These are phyloP conservation scores for Acanthoscelides obtectus DNA, from an alignment of 2,888 invertebrate genomes.

Conservation along the genomic window DNA sequence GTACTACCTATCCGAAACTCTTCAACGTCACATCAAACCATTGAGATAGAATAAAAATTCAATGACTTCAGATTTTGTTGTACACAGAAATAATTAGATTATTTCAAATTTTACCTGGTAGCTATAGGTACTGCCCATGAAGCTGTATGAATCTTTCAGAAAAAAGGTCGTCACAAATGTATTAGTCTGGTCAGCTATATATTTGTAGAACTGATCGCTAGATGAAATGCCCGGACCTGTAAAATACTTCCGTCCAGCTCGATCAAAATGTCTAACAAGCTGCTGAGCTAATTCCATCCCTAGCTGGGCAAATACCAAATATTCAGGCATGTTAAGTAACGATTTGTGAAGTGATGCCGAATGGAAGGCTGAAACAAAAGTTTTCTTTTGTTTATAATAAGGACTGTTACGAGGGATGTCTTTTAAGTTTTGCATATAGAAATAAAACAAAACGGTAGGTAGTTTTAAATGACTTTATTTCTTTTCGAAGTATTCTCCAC, in stretches of 20 bases:
- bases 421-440: too few species aligned
- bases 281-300: neutral
- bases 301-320: neutral
- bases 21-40: too few species aligned
- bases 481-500: too few species aligned
- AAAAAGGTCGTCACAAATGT: neutral
- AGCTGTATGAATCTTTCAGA: neutral
- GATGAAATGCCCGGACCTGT: neutral
- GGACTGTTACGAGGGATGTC: too few species aligned
- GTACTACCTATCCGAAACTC: too few species aligned
- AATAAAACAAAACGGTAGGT: too few species aligned
- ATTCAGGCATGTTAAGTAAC: neutral
- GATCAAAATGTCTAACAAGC: neutral
- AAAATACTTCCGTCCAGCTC: neutral
- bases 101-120: neutral
- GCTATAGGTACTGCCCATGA: neutral
- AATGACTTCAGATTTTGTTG: too few species aligned
- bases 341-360: neutral
- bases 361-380: neutral
- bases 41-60: too few species aligned
- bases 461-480: too few species aligned
- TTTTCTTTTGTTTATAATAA: too few species aligned
- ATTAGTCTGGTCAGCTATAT: neutral
- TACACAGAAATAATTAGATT: too few species aligned
- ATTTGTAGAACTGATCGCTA: neutral